A percentile compares a stretch with the other conserved stretches of the same genome.
Conservation (phyloP, 2,113 vertebrate genomes). For the Noctilio leporinus region DNA sequence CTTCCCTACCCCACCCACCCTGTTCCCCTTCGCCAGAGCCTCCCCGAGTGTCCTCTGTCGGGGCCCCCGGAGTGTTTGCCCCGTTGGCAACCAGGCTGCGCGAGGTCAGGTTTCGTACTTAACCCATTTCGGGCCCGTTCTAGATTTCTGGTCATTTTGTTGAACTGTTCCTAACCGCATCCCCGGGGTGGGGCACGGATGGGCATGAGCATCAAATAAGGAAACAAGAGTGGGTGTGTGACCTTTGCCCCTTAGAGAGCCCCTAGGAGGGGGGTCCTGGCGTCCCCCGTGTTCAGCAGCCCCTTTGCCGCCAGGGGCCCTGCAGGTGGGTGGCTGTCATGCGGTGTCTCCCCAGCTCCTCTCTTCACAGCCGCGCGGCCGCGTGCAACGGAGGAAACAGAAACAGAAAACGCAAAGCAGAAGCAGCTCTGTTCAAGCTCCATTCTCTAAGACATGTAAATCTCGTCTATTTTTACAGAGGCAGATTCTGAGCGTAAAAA, state of each 20-base stretch:
- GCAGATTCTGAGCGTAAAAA: neutral
- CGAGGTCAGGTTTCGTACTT: neutral
- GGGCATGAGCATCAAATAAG: neutral
- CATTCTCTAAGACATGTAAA: neutral
- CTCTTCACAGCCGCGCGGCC: too few relatives aligned
- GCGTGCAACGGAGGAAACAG: neutral
- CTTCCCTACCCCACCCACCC: neutral
- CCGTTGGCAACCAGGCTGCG: neutral
- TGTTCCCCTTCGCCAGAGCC: neutral
- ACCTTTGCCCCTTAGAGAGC: neutral
- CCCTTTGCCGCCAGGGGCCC: neutral
- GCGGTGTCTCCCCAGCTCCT: too few relatives aligned
- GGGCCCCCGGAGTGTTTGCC: neutral
- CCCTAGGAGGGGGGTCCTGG: neutral
- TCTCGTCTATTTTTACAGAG: neutral
- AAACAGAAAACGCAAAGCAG: constrained; percentile 1
- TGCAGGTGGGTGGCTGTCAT: neutral
- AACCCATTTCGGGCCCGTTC: neutral
- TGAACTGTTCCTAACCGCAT: neutral
- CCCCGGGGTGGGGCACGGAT: neutral
- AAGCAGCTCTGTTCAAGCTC: neutral
- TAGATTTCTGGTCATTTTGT: neutral
- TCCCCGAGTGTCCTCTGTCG: neutral
- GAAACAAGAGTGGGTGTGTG: neutral
- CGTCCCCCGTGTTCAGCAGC: neutral